phyloP scores from a whole-genome alignment of 2,113 vertebrate genomes.

The Chlamydotis undulata region DNA sequence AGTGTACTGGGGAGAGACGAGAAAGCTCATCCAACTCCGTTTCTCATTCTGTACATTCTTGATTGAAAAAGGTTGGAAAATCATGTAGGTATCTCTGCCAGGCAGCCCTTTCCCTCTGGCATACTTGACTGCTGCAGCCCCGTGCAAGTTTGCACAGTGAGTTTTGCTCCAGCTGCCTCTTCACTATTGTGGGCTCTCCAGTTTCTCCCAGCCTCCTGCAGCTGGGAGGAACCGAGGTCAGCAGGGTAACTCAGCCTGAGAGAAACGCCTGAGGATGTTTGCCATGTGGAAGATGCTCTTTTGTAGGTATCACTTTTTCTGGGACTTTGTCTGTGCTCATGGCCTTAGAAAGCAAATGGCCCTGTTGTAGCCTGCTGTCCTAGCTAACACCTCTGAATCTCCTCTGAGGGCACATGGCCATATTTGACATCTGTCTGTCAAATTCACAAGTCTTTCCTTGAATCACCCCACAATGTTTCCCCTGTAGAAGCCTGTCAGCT shows the following conservation, averaged over 20 bases:
- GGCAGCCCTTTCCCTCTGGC: neutral
- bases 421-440: neutral
- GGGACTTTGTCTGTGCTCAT: rapidly evolving
- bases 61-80: neutral
- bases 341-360: neutral
- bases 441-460: neutral
- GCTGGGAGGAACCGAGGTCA: neutral
- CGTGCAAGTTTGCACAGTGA: rapidly evolving
- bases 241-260: neutral
- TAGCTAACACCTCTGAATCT: neutral
- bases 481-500: neutral
- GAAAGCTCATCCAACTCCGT: neutral
- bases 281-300: rapidly evolving
- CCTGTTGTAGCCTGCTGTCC: neutral
- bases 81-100: rapidly evolving
- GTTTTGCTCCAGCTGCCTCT: neutral
- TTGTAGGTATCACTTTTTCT: neutral
- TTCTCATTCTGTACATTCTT: neutral
- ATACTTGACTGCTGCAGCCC: rapidly evolving
- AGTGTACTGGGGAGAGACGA: neutral
- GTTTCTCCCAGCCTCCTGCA: neutral
- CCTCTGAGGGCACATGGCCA: neutral
- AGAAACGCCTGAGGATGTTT: neutral
- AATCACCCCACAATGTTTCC: rapidly evolving
- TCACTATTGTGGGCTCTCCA: neutral